Evolutionary conservation across 1,140 invertebrate species (phyloP).

Genomic region (Conus betulinus): DNA sequence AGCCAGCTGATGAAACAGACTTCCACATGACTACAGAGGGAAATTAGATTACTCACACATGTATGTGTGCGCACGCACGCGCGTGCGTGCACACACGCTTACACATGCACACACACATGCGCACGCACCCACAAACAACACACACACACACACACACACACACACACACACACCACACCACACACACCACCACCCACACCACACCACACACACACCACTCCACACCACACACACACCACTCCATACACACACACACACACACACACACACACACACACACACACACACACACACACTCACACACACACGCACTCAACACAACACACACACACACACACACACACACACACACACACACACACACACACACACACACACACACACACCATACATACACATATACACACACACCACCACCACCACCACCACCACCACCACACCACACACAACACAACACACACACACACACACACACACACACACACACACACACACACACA

Average conservation of each 20-base stretch:
- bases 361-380: neutral
- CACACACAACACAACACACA: neutral
- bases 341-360: conserved; percentile 10
- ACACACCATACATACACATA: neutral
- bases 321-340: neutral
- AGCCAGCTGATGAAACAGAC: too few relatives aligned
- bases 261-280: neutral
- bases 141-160: too few relatives aligned
- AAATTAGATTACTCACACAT: too few relatives aligned
- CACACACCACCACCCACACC: too few relatives aligned
- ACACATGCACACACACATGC: too few relatives aligned
- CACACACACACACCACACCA: too few relatives aligned
- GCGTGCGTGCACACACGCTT: neutral
- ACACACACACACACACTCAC: neutral
- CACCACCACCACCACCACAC: too few relatives aligned
- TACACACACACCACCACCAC: neutral
- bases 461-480: neutral
- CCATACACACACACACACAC: neutral
- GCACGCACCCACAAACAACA: too few relatives aligned
- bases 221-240: too few relatives aligned
- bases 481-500: too few relatives aligned
- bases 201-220: too few relatives aligned
- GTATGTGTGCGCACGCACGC: neutral
- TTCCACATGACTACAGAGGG: too few relatives aligned
- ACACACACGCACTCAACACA: neutral